A percentile compares a stretch with the other conserved stretches of the same genome.
phyloP scores from a whole-genome alignment of 2,797 vertebrate genomes.

The Epinephelus awoara region DNA sequence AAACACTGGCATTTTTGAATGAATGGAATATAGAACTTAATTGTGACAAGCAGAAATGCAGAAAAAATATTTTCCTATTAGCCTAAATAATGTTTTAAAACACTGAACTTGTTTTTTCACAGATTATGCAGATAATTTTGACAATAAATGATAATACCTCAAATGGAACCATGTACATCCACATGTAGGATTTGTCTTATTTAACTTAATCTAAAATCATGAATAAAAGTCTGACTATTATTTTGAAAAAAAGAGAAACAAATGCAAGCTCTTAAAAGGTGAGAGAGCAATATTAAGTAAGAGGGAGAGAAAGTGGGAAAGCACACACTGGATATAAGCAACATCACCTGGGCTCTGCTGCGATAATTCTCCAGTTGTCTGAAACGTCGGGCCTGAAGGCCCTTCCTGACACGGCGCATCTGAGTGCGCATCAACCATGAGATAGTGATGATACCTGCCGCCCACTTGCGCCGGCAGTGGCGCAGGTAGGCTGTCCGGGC shows the following conservation, averaged over 20 bases:
- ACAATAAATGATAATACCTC: not conserved
- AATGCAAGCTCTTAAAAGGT: not conserved
- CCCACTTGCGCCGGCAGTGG: constrained; percentile 85
- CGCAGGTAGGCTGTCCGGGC: constrained; percentile 78
- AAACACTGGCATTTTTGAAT: not conserved
- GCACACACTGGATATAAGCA: constrained; percentile 5
- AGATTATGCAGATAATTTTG: not conserved
- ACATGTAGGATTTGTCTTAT: not conserved
- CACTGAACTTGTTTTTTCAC: not conserved
- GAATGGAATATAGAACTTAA: not conserved
- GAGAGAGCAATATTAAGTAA: constrained; percentile 20
- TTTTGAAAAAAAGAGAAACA: not conserved
- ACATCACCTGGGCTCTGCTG: constrained; percentile 90
- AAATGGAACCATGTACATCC: not conserved
- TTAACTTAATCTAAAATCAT: constrained; percentile 8
- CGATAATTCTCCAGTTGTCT: constrained; percentile 91
- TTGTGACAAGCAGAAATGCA: not conserved
- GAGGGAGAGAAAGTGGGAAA: not conserved
- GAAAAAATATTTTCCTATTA: not conserved
- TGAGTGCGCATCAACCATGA: constrained; percentile 84
- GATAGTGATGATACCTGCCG: constrained; percentile 83
- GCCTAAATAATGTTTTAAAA: not conserved
- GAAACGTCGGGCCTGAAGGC: constrained; percentile 85
- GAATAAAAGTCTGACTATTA: constrained; percentile 1
- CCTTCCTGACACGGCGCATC: constrained; percentile 76